Base-by-base conservation (phyloP, 2,797 vertebrate species). In the Selene dorsalis region DNA sequence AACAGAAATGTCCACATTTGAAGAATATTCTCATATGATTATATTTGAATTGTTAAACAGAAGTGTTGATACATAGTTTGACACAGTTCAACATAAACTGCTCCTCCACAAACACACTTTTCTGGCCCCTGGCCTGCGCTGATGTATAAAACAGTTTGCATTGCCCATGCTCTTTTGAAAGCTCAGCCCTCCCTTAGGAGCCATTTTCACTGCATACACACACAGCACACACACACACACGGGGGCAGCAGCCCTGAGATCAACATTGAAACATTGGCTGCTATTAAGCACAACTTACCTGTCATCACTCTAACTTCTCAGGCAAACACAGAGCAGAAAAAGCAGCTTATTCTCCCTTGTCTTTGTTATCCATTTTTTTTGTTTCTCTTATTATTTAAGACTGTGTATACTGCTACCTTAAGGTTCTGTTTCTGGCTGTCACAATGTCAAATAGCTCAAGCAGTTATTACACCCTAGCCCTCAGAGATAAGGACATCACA, bases 61-160 rank as follows among this genome's bases (percentile, higher is more conserved):
- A 67, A 28, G n/a, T 32, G 61, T 22, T 53, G 28, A 65, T 22
- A 35, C 32, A 61, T 22, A 68, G 7, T 61, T 53, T 26, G 39
- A 38, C 57, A 56, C 20, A 2, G 32, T 52, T 77, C 59, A 48
- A 35, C 56, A 20, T 65, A 39, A 74, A 68, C 53, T 2, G 16
- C n/a, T 52, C 35, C 35, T 47, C 13, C 13, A 57, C 47, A 73
- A 28, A 64, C 57, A 71, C 67, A 73, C 50, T 38, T 50, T 53
- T 70, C 32, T 45, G 63, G 48, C 70, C n/a, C 39, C 74, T 61
- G 69, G 64, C 32, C 45, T 63, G 71, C 73, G 43, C 85, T 92
- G 86, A 93, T 93, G 86, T 80, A 77, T 84, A 89, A 91, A 93
- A 89, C 80, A 88, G 70, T 70, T 53, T 78, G 32, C 65, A 74